These are phyloP conservation scores for Tipula vernalis DNA, from an alignment of 2,888 invertebrate genomes.

Conservation along the genomic window DNA sequence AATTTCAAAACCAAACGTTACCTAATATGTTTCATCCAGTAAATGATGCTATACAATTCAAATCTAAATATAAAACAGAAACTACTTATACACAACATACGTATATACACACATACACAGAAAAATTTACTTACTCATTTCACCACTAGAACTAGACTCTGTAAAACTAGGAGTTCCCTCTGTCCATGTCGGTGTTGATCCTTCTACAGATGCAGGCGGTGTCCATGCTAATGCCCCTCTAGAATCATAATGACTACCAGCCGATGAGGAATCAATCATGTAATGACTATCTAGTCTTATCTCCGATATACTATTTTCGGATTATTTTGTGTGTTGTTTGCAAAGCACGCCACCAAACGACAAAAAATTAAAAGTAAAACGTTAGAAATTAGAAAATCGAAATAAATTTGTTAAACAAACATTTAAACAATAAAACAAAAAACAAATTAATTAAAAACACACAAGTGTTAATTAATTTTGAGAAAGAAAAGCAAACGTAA, in stretches of 20 bases:
- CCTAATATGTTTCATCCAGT: neutral
- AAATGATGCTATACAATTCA: neutral
- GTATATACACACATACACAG: neutral
- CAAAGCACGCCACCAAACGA: constrained; percentile 49
- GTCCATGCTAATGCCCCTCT: constrained; percentile 50
- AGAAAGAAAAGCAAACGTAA: neutral
- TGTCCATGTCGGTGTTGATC: constrained; percentile 95
- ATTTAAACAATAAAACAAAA: neutral
- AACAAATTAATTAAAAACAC: neutral
- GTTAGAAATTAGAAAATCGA: neutral
- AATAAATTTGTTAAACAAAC: neutral
- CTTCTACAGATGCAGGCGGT: constrained; percentile 74
- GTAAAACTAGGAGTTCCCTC: constrained; percentile 97
- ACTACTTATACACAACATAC: neutral
- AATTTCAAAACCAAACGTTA: neutral
- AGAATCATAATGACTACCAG: constrained; percentile 42
- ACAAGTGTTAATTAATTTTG: neutral
- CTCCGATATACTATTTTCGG: constrained; percentile 49
- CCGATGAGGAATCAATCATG: constrained; percentile 33
- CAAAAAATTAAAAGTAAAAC: constrained; percentile 33
- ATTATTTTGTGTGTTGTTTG: constrained; percentile 30
- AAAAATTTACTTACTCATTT: constrained; percentile 44
- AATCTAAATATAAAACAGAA: neutral
- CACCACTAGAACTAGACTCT: constrained; percentile 88
- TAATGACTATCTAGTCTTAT: constrained; percentile 52